Base-by-base conservation (phyloP, 2,888 invertebrate species). In the Patella ulyssiponensis region DNA sequence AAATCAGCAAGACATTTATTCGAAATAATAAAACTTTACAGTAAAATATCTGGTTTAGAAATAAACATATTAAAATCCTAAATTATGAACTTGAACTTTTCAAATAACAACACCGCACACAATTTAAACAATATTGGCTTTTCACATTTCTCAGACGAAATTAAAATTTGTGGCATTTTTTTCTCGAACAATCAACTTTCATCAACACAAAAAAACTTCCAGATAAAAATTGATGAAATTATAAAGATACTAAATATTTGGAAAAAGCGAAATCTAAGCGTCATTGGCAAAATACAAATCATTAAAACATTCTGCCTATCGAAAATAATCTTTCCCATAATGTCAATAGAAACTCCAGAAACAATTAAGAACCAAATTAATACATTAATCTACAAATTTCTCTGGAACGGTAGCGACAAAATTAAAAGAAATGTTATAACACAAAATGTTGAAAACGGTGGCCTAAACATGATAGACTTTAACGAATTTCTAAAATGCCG, bases 391-490 rank as follows among this genome's bases (percentile, higher is more conserved):
- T 58, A 58, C 12, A 17, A 58, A n/a, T 58, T 58, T 58, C n/a
- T 58, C 17, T n/a, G 58, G 58, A 58, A 58, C 9, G 58, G 58
- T 7, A 7, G 9, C 12, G 58, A 58, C 20, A 58, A 58, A 58
- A n/a, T 58, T n/a, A 58, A 58, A 58, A 58, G 58, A 58, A 58
- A 58, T 58, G 20, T 20, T 58, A n/a, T 58, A n/a, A 58, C 58
- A n/a, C 58, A 58, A 58, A 58, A 58, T 58, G 5, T 58, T n/a
- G 20, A 58, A 20, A 58, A 58, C 12, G 58, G 58, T n/a, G 58
- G 58, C n/a, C 15, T 58, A 58, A 58, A 58, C 20, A 58, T 58
- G 58, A 58, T 58, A n/a, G 58, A 58, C 20, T n/a, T 58, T n/a
- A n/a, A 58, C 12, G 17, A 58, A 20, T 58, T n/a, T 20, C 15